Evolutionary conservation across 2,888 invertebrate genomes (phyloP), one percentile per base, ranked within the genome.

Genomic region (Drosophila kokeensis): DNA sequence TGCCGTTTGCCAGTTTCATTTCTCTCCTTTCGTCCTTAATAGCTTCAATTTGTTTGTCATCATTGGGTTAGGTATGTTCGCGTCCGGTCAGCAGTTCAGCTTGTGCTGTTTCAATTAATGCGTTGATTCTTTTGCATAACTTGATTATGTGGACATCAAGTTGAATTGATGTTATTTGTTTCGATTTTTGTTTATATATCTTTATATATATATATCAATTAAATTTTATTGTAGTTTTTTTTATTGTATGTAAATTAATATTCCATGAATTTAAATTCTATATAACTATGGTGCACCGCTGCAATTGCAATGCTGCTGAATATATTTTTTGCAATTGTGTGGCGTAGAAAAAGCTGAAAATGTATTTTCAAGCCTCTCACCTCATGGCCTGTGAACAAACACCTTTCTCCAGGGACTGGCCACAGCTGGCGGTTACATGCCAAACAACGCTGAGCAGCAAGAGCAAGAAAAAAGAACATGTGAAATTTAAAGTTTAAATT

Each of bases 401-500:
- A 74, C 75, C 71, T 83, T 76, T 55, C 74, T 73, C 83, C 27
- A 42, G 79, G 68, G 81, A 73, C 27, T 58, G 79, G 73, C 52
- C 87, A 71, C 85, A 81, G 76, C 85, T 85, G 87, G 67, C 75
- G 73, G 58, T 79, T 73, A 79, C 87, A 81, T 82, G 76, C 75
- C 59, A 67, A 79, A 79, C 80, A 82, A 77, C 78, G 69, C 68
- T 67, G 55, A 27, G 65, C 11, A 11, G 27, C 34, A 36, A 15
- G 18, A 36, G 21, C 18, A 38, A 52, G 40, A 48, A 71, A 68
- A 40, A 42, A 76, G 58, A 75, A 70, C 79, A 73, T 73, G 78
- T 63, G 75, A 79, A 81, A 76, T 81, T 82, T 79, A 76, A 84
- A 87, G 75, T 86, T 88, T 84, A 87, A 87, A 87, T 88, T 87